Evolutionary conservation across 2,113 vertebrate species (phyloP).

Genomic region (Silurus asotus): DNA sequence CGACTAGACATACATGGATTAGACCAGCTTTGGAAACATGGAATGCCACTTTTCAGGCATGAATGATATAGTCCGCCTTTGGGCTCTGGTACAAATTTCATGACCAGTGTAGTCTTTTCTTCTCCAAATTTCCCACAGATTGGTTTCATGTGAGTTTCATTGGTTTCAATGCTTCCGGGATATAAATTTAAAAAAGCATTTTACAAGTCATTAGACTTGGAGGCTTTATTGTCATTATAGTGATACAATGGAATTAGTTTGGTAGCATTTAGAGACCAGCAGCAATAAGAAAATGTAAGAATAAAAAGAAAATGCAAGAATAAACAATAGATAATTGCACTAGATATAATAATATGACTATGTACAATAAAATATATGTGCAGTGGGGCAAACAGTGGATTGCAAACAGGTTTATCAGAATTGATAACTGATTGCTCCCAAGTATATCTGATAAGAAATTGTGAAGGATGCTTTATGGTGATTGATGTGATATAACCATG

Average conservation of each 20-base stretch:
- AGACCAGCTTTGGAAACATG: neutral
- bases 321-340: no score
- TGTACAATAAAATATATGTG: no score
- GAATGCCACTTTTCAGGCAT: neutral
- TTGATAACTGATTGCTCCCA: neutral
- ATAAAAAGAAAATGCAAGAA: no score
- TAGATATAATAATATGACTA: no score
- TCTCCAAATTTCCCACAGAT: neutral
- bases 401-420: no score
- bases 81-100: neutral
- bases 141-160: neutral
- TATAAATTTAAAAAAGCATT: no score
- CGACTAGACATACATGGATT: neutral
- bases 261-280: no score
- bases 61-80: neutral
- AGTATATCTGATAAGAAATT: neutral
- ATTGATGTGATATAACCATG: neutral
- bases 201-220: no score
- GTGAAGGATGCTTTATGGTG: neutral
- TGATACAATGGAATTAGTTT: no score
- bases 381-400: neutral
- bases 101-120: neutral
- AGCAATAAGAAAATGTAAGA: no score
- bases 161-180: no score
- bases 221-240: no score